Base-by-base conservation (phyloP, 2,888 invertebrate genomes). In the Adelphocoris suturalis region DNA sequence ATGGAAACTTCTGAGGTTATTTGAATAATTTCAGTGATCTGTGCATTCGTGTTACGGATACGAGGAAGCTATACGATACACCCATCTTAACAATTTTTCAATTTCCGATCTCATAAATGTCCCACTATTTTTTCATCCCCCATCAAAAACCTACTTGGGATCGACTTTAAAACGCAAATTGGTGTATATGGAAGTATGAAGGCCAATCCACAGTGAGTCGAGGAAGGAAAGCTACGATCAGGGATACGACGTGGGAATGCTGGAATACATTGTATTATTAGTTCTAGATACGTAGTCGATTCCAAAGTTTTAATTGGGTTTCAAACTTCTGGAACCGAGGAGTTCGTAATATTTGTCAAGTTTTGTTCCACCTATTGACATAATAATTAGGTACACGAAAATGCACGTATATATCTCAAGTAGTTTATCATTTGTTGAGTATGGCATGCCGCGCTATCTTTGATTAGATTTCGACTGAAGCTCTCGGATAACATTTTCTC, bases 271-370 rank as follows among this genome's bases (percentile, higher is more conserved):
- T 48, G 84, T 84, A 86, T 86, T 86, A 86, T 86, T 86, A 86
- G 86, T 86, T 86, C 75, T 86, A 75, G 75, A 75, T 86, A 68
- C 86, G 48, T 75, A 75, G 86, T 86, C 75, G 75, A 86, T 86
- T 86, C 48, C 86, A 86, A 86, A 86, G 86, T 86, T 86, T 86
- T 86, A 86, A 86, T 86, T 86, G 86, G 86, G 47, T 86, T 86
- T 86, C n/a, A 75, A 86, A 86, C 37, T 68, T 86, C 75, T 7
- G 47, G 75, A 86, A 23, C 19, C 86, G 86, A 68, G 28, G 86
- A 19, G 75, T 37, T 37, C 37, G 37, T 13, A 46, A 46, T 75
- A 86, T 86, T 86, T 75, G 75, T 47, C 68, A 75, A 23, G 86
- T 75, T 57, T 86, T 75, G 47, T 61, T 28, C 86, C 12, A 48